These are phyloP conservation scores for Ranitomeya variabilis DNA, from an alignment of 2,113 vertebrate species.

Conservation along the genomic window DNA sequence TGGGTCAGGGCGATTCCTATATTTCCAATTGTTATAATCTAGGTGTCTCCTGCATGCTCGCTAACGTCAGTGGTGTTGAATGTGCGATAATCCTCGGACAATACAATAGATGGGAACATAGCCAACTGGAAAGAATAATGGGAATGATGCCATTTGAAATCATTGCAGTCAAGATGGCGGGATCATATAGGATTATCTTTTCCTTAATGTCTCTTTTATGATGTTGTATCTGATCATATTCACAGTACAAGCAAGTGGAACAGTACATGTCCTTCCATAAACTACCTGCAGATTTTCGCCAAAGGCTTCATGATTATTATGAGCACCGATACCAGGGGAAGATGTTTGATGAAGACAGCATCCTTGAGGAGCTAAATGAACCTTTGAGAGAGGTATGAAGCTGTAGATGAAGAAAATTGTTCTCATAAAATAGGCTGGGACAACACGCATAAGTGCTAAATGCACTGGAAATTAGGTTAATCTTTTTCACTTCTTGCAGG, in stretches of 20 bases:
- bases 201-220: neutral
- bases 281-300: constrained; percentile 91
- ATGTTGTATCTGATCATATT: neutral
- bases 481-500: too few relatives aligned
- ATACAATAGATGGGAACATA: neutral
- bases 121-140: neutral
- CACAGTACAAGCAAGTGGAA: constrained; percentile 97
- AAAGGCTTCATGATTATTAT: constrained; percentile 97
- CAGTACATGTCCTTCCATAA: constrained; percentile 99
- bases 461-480: too few relatives aligned
- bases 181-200: too few relatives aligned
- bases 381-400: constrained; percentile 86
- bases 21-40: neutral
- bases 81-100: neutral
- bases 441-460: neutral
- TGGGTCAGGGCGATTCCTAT: neutral
- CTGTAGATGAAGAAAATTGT: neutral
- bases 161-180: neutral
- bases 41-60: neutral
- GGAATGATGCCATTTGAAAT: neutral
- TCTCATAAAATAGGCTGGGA: neutral
- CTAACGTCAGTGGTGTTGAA: neutral
- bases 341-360: constrained; percentile 99
- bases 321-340: constrained; percentile 98
- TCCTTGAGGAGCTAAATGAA: constrained; percentile 93